phyloP scores from a whole-genome alignment of 1,140 invertebrate species.

The Diachasma alloeum region DNA sequence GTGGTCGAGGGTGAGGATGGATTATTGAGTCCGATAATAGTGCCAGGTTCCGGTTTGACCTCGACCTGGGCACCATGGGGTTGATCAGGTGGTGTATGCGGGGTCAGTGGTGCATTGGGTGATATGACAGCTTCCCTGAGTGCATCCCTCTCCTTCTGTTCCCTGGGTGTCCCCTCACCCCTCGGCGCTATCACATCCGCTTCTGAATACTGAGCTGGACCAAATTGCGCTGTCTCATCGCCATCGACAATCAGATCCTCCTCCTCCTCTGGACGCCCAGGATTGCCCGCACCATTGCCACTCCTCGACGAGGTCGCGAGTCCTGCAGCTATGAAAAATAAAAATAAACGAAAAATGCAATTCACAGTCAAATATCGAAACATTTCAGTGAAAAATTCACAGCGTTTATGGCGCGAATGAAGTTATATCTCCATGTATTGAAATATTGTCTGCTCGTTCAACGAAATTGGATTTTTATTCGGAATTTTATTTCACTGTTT shows the following conservation, averaged over 20 bases:
- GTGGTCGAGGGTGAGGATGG: slow-evolving; percentile 38
- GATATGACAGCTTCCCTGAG: slow-evolving; percentile 70
- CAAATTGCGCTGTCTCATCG: slow-evolving; percentile 79
- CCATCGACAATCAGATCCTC: slow-evolving; percentile 82
- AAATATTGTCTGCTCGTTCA: background rate
- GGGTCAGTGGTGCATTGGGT: slow-evolving; percentile 53
- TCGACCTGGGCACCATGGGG: slow-evolving; percentile 49
- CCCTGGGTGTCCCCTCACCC: slow-evolving; percentile 64
- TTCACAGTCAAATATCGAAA: background rate
- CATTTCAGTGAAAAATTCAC: background rate
- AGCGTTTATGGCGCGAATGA: background rate
- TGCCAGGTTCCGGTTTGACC: slow-evolving; percentile 61
- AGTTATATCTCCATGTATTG: background rate
- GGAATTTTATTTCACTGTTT: background rate
- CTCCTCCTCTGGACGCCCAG: slow-evolving; percentile 75
- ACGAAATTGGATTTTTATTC: background rate
- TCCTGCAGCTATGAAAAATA: slow-evolving; percentile 56
- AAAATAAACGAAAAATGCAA: background rate
- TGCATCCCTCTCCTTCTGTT: slow-evolving; percentile 69
- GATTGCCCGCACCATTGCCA: slow-evolving; percentile 65
- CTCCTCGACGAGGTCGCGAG: slow-evolving; percentile 66
- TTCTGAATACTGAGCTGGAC: slow-evolving; percentile 84
- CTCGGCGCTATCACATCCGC: slow-evolving; percentile 73
- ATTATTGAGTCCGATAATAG: slow-evolving; percentile 30
- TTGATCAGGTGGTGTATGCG: slow-evolving; percentile 47